These are phyloP conservation scores for Brachionus koreanus DNA, from an alignment of 1,140 invertebrate genomes.

Conservation along the genomic window DNA sequence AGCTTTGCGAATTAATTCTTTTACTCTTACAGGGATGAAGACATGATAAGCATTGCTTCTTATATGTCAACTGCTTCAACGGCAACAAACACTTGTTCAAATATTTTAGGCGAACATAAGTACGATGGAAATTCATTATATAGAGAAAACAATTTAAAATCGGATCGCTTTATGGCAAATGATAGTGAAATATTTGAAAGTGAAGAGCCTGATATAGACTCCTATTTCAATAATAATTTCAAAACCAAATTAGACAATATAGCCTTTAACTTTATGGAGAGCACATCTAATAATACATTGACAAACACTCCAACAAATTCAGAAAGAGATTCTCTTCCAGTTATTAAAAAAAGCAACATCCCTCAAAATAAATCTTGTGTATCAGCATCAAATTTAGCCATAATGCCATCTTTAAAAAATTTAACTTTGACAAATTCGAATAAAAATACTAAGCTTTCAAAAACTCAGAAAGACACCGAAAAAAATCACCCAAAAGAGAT, in stretches of 20 bases:
- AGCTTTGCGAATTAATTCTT: background rate
- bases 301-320: background rate
- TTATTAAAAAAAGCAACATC: background rate
- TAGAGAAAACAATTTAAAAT: background rate
- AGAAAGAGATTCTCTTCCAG: background rate
- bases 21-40: constrained; percentile 13
- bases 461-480: background rate
- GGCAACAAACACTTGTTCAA: constrained; percentile 35
- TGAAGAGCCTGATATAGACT: background rate
- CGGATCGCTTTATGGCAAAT: background rate
- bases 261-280: constrained; percentile 5
- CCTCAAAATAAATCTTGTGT: background rate
- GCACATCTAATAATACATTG: background rate
- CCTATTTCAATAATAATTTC: constrained; percentile 7
- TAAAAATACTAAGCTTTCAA: background rate
- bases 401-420: background rate
- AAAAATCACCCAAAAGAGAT: background rate
- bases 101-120: background rate
- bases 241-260: background rate
- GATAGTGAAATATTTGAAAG: background rate
- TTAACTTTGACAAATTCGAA: background rate
- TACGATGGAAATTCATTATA: background rate
- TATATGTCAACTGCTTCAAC: constrained; percentile 32
- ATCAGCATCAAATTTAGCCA: background rate
- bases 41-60: constrained; percentile 38